Evolutionary conservation across 1,140 invertebrate genomes (phyloP).

Genomic region (Hylyphantes graminicola): DNA sequence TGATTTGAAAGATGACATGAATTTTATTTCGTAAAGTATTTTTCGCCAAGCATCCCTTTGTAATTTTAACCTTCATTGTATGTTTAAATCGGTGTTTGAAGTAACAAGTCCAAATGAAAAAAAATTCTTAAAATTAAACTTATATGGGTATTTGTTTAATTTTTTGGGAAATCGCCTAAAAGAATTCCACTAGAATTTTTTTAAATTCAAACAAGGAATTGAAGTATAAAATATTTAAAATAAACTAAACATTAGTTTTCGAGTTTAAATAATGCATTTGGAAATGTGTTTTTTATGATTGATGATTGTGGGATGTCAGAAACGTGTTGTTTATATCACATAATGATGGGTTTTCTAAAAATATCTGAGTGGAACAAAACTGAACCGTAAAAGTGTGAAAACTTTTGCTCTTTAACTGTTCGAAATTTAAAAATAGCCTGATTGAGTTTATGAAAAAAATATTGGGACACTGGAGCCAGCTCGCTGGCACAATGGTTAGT

Average conservation of each 20-base stretch:
- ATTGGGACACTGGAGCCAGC: too few species aligned
- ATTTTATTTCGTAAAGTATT: too few species aligned
- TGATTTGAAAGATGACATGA: too few species aligned
- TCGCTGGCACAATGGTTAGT: too few species aligned
- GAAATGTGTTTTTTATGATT: not conserved
- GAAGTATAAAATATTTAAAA: not conserved
- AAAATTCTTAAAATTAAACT: too few species aligned
- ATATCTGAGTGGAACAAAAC: not conserved
- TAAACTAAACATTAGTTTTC: too few species aligned
- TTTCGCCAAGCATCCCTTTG: too few species aligned
- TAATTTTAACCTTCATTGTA: too few species aligned
- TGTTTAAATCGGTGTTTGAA: too few species aligned
- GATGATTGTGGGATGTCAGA: not conserved
- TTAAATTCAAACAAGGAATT: not conserved
- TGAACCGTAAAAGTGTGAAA: not conserved
- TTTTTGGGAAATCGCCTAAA: not conserved
- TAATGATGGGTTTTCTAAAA: not conserved
- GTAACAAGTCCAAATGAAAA: too few species aligned
- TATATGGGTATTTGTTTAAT: not conserved
- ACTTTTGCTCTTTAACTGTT: not conserved
- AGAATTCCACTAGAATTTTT: not conserved
- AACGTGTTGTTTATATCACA: not conserved
- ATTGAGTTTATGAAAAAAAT: not conserved
- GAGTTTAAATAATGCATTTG: too few species aligned
- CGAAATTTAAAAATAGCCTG: not conserved